Conservation (phyloP, 1,140 invertebrate species). For the Drosophila ohnishii region DNA sequence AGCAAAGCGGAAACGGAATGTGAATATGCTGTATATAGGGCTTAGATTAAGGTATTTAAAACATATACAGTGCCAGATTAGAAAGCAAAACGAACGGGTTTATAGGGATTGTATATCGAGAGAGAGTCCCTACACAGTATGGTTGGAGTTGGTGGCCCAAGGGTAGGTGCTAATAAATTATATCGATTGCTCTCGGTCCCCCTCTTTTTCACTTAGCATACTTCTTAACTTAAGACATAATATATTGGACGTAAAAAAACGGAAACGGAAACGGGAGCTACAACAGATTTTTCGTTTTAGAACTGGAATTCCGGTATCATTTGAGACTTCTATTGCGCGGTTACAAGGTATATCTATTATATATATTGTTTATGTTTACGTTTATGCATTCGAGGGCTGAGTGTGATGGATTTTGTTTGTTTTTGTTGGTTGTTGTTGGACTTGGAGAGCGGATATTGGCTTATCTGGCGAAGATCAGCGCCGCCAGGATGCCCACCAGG, state of each 20-base stretch:
- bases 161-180: conserved; percentile 44
- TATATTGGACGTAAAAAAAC: conserved; percentile 62
- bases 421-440: conserved; percentile 33
- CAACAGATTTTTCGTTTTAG: background rate
- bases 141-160: conserved; percentile 19
- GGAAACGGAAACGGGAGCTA: conserved; percentile 18
- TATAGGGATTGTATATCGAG: background rate
- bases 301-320: conserved; percentile 21
- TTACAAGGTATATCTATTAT: conserved; percentile 53
- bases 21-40: conserved; percentile 35
- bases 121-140: background rate
- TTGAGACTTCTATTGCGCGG: conserved; percentile 52
- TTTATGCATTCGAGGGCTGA: conserved; percentile 59
- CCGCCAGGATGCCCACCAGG: conserved; percentile 64
- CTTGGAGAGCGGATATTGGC: conserved; percentile 44
- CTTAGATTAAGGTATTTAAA: conserved; percentile 55
- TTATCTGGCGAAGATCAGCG: conserved; percentile 78
- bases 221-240: conserved; percentile 72
- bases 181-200: conserved; percentile 24
- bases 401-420: conserved; percentile 33
- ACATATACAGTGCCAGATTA: conserved; percentile 62
- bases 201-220: conserved; percentile 56
- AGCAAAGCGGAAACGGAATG: conserved; percentile 34
- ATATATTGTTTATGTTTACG: conserved; percentile 31
- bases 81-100: conserved; percentile 52